Conservation (phyloP, 1,140 invertebrate genomes). For the Acromyrmex charruanus region DNA sequence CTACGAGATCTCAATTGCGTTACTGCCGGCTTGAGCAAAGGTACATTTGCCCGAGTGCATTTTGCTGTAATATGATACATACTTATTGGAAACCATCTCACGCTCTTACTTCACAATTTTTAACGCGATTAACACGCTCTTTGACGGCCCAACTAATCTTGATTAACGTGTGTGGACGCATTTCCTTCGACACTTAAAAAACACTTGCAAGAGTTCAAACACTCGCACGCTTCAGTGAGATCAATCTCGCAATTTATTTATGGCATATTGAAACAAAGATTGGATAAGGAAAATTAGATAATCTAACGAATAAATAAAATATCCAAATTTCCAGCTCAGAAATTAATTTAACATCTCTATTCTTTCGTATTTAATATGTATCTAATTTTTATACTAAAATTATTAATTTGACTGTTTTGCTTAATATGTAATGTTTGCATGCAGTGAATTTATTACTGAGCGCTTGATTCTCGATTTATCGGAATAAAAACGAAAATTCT, state of each 20-base stretch:
- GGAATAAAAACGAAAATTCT: not conserved
- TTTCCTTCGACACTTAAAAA: constrained; percentile 7
- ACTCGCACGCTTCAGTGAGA: constrained; percentile 9
- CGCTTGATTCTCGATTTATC: not conserved
- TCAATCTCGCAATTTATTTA: not conserved
- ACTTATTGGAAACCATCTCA: constrained; percentile 38
- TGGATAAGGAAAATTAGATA: not conserved
- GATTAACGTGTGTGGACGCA: constrained; percentile 17
- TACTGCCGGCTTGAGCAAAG: constrained; percentile 89
- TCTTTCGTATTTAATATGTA: not conserved
- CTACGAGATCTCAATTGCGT: constrained; percentile 90
- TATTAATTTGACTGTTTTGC: not conserved
- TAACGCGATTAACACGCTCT: constrained; percentile 73
- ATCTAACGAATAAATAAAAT: not conserved
- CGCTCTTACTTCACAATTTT: constrained; percentile 59
- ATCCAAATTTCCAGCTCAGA: not conserved
- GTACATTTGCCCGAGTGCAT: constrained; percentile 86
- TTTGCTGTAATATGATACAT: constrained; percentile 72
- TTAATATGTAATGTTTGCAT: constrained; percentile 3
- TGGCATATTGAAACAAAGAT: constrained; percentile 12
- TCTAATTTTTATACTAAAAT: not conserved
- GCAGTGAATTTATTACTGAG: not conserved
- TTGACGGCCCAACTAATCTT: not conserved
- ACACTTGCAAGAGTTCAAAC: constrained; percentile 18
- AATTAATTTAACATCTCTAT: constrained; percentile 10